Base-by-base conservation (phyloP, 2,888 invertebrate genomes). In the Ypsolopha scabrella region DNA sequence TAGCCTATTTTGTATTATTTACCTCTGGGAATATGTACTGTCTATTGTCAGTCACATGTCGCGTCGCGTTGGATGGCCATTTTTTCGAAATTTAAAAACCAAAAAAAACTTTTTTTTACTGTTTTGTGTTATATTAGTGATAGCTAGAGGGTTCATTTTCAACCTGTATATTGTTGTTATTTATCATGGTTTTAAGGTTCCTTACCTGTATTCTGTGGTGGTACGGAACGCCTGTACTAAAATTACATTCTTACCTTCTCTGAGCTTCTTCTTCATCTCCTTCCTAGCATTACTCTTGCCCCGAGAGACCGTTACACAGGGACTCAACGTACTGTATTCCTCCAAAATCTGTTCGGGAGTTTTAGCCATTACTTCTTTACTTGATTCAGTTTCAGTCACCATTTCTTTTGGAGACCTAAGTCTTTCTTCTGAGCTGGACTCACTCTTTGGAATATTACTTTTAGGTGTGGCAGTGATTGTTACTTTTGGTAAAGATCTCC, bases 241-340 rank as follows among this genome's bases (percentile, higher is more conserved):
- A 24, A 24, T 24, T 24, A 3, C 4, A 24, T 24, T 24, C 52
- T 54, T 65, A 86, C 86, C 87, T 60, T 80, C 80, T 46, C 68
- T 58, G n/a, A 80, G 56, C 59, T 83, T 87, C 57, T 72, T 65
- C 50, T 71, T 77, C 83, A 76, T 87, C 60, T 91, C 91, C 47
- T 76, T 87, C 37, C 89, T 74, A 0, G 88, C 88, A 58, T 87
- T 90, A 1, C 72, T 78, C 58, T 91, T 91, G 0, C 91, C 91
- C 24, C 90, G 70, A 0, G 89, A 89, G 51, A 87, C 61, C 0
- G 89, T 90, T 0, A 91, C 86, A 64, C 83, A 89, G 0, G 90
- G 90, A 55, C 89, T 89, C 0, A 86, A 71, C 51, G 75, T 82
- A 39, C 63, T 67, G 1, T 61, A 62, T 50, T 68, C 67, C 6